Evolutionary conservation across 2,888 invertebrate species (phyloP).

Genomic region (Trypoxylon attenuatum): DNA sequence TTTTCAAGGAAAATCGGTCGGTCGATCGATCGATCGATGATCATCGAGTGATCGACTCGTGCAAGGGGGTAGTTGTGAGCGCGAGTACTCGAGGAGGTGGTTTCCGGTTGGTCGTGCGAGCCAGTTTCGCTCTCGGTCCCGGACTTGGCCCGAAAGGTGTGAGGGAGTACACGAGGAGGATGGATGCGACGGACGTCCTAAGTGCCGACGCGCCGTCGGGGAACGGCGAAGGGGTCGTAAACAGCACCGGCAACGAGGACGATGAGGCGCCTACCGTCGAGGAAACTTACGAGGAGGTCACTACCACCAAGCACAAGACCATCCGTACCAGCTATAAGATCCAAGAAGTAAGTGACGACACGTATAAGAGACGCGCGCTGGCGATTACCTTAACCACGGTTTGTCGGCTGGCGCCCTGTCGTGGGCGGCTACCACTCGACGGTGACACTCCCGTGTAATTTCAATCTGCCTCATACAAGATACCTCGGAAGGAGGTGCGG

Average conservation of each 20-base stretch:
- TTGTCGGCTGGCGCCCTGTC: constrained; percentile 19
- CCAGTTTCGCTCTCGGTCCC: constrained; percentile 8
- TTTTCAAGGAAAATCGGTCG: neutral
- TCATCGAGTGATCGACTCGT: neutral
- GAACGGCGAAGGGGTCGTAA: constrained; percentile 25
- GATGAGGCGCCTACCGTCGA: constrained; percentile 68
- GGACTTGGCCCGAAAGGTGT: no score
- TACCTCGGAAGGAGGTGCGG: no score
- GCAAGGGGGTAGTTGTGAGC: constrained; percentile 2
- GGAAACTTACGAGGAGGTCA: constrained; percentile 72
- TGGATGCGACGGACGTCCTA: constrained; percentile 71
- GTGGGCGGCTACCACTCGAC: constrained; percentile 16
- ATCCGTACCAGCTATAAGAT: constrained; percentile 71
- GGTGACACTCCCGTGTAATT: neutral
- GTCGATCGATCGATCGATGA: constrained; percentile 9
- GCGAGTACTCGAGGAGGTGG: neutral
- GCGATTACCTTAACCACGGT: constrained; percentile 18
- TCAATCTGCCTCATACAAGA: neutral
- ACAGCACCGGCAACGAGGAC: constrained; percentile 42
- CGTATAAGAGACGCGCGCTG: constrained; percentile 27
- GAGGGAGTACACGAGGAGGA: constrained; percentile 55
- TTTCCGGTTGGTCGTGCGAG: neutral
- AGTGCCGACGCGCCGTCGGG: constrained; percentile 48
- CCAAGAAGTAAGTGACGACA: constrained; percentile 68
- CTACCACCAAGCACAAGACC: constrained; percentile 71